Conservation (phyloP, 2,113 vertebrate genomes). For the Siniperca chuatsi region DNA sequence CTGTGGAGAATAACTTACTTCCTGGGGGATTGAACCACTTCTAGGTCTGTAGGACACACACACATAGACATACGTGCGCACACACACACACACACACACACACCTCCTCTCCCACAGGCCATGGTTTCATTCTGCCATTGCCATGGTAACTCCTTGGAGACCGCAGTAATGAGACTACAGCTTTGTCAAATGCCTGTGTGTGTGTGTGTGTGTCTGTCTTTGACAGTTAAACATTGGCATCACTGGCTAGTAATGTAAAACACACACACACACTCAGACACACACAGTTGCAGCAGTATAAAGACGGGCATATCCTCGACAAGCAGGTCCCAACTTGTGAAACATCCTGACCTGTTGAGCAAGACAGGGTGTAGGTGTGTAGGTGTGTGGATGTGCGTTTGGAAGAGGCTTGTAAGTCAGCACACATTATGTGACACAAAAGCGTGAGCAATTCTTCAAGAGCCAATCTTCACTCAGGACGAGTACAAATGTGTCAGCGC, state of each 20-base stretch:
- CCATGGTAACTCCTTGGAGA: constrained; percentile 76
- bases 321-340: constrained; percentile 72
- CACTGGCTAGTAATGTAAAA: constrained; percentile 11
- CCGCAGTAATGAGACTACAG: constrained; percentile 69
- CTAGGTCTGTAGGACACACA: constrained; percentile 69
- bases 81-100: constrained; percentile 32
- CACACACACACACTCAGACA: constrained; percentile 26
- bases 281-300: neutral
- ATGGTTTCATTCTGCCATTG: constrained; percentile 78
- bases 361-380: constrained; percentile 57
- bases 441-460: neutral
- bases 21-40: constrained; percentile 70
- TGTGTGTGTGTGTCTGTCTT: constrained; percentile 19
- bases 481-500: constrained; percentile 41
- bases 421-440: constrained; percentile 13
- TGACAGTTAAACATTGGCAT: constrained; percentile 59
- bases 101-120: constrained; percentile 74
- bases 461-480: constrained; percentile 11
- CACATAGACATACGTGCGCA: constrained; percentile 3
- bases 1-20: constrained; percentile 67
- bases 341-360: constrained; percentile 77
- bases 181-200: constrained; percentile 38
- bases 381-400: constrained; percentile 23
- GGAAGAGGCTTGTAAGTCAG: constrained; percentile 10
- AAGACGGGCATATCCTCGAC: constrained; percentile 44